Conservation (phyloP, 1,140 invertebrate species). For the Caenorhabditis inopinata region DNA sequence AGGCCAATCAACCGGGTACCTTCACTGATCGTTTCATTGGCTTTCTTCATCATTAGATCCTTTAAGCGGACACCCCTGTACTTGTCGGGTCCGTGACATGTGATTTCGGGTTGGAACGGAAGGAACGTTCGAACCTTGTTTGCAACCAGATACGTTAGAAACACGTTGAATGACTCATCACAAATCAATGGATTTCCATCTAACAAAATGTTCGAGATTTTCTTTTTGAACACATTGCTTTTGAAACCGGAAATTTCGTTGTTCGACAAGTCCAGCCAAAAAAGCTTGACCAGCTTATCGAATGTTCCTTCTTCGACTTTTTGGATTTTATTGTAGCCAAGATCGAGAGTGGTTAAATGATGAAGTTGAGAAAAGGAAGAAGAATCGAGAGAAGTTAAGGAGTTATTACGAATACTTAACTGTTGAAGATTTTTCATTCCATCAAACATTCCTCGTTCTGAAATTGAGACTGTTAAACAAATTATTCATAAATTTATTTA, state of each 20-base stretch:
- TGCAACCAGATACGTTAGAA: slow-evolving; percentile 57
- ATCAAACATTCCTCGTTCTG: slow-evolving; percentile 64
- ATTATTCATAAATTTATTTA: neutral
- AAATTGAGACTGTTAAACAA: neutral
- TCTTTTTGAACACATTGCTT: slow-evolving; percentile 54
- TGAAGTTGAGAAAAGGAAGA: slow-evolving; percentile 56
- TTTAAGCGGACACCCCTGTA: slow-evolving; percentile 52
- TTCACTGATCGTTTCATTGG: slow-evolving; percentile 57
- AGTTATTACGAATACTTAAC: slow-evolving; percentile 62
- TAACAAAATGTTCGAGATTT: slow-evolving; percentile 58
- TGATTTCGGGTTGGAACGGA: slow-evolving; percentile 57
- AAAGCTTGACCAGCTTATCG: slow-evolving; percentile 47
- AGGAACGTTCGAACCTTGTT: slow-evolving; percentile 63
- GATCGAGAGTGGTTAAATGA: slow-evolving; percentile 53
- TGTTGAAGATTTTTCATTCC: slow-evolving; percentile 64
- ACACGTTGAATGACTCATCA: slow-evolving; percentile 63
- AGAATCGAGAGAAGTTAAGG: slow-evolving; percentile 53
- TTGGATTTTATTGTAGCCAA: slow-evolving; percentile 53
- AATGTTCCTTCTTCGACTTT: slow-evolving; percentile 56
- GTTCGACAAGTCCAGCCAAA: slow-evolving; percentile 60
- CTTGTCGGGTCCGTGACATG: slow-evolving; percentile 52
- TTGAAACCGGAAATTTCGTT: slow-evolving; percentile 54
- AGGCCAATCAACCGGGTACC: neutral
- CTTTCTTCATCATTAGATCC: slow-evolving; percentile 64
- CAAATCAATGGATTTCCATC: slow-evolving; percentile 62